Evolutionary conservation across 2,888 invertebrate species (phyloP).

Genomic region (Alitta virens): DNA sequence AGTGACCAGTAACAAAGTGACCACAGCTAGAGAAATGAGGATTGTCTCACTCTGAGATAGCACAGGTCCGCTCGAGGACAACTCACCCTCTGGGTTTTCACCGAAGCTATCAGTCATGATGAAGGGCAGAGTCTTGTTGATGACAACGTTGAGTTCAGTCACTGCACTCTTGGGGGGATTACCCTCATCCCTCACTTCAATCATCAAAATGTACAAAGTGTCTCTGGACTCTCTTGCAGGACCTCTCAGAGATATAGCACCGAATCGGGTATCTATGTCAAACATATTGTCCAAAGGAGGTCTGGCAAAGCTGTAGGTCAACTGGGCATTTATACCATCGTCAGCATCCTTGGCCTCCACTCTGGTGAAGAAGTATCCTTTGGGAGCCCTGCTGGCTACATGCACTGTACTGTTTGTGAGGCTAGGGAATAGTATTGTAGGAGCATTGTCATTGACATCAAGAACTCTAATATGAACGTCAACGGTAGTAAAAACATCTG

Average conservation of each 20-base stretch:
- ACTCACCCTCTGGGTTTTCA: neutral
- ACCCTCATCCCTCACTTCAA: conserved; percentile 20
- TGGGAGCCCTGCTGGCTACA: conserved; percentile 30
- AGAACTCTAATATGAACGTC: conserved; percentile 35
- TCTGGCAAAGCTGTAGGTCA: conserved; percentile 32
- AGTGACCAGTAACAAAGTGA: conserved; percentile 24
- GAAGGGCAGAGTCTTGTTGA: conserved; percentile 19
- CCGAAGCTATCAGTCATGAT: conserved; percentile 3
- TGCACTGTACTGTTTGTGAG: conserved; percentile 35
- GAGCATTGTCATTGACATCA: conserved; percentile 49
- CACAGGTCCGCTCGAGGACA: neutral
- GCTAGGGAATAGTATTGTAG: conserved; percentile 40
- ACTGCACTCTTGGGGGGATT: conserved; percentile 15
- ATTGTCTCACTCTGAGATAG: conserved; percentile 17
- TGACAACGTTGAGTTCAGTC: conserved; percentile 14
- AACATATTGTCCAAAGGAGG: conserved; percentile 58
- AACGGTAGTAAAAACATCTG: conserved; percentile 29
- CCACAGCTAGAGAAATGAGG: conserved; percentile 23
- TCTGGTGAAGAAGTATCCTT: conserved; percentile 36
- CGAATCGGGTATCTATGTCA: conserved; percentile 53
- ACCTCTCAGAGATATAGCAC: conserved; percentile 50
- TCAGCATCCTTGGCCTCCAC: conserved; percentile 41
- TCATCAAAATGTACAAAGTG: conserved; percentile 10
- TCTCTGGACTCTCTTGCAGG: neutral
- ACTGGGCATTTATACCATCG: conserved; percentile 35